Percentiles rank a stretch among this genome's conserved stretches.
These are phyloP conservation scores for Amphimedon queenslandica DNA, from an alignment of 37 sponge, comb jelly and placozoan species.

Conservation along the genomic window DNA sequence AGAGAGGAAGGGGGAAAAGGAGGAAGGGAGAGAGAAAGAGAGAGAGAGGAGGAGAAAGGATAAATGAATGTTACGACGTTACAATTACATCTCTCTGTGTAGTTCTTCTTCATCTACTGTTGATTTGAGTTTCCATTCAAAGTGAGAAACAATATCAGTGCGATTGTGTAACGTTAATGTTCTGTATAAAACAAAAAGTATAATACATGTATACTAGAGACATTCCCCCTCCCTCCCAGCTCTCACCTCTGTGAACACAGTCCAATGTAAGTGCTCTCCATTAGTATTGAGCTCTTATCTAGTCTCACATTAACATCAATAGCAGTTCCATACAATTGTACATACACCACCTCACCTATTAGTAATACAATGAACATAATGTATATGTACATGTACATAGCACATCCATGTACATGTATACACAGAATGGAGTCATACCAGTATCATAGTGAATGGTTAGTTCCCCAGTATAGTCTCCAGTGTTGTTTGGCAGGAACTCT, in stretches of 20 bases:
- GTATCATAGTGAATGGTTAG: constrained; percentile 77
- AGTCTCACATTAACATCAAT: constrained; percentile 82
- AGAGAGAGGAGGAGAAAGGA: too few relatives aligned
- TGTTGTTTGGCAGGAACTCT: constrained; percentile 50
- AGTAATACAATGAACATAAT: constrained; percentile 6
- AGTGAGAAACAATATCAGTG: constrained; percentile 88
- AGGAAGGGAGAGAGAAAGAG: constrained; percentile 1
- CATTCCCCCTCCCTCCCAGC: not conserved
- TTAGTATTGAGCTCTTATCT: constrained; percentile 75
- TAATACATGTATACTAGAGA: not conserved
- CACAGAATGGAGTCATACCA: constrained; percentile 39
- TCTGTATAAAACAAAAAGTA: constrained; percentile 13
- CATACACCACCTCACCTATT: constrained; percentile 81
- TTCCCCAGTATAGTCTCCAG: constrained; percentile 69
- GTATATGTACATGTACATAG: not conserved
- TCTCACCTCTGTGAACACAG: constrained; percentile 78
- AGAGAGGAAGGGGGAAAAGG: not conserved
- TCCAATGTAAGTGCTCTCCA: constrained; percentile 90
- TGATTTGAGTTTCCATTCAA: constrained; percentile 87
- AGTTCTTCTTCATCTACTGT: constrained; percentile 70
- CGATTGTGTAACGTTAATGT: constrained; percentile 77
- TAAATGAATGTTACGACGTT: too few relatives aligned
- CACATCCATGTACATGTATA: not conserved
- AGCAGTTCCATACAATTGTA: constrained; percentile 78
- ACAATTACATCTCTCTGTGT: constrained; percentile 69